Conservation (phyloP, 2,113 vertebrate species). For the Gnathonemus longibarbis region DNA sequence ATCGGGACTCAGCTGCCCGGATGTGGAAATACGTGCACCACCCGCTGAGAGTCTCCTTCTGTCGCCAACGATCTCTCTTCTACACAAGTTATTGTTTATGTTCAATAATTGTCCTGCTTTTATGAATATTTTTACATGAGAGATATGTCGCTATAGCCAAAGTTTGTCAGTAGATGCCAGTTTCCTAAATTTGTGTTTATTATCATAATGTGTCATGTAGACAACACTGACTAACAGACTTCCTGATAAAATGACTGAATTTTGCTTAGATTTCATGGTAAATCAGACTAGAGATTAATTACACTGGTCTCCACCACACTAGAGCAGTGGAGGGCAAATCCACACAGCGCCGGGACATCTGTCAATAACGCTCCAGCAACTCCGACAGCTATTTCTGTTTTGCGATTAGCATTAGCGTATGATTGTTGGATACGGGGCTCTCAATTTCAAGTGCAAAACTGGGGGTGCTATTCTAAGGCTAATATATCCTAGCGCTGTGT, state of each 20-base stretch:
- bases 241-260: neutral
- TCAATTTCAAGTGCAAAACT: neutral
- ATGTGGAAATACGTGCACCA: neutral
- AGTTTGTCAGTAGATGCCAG: neutral
- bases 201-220: neutral
- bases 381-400: neutral
- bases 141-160: neutral
- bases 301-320: neutral
- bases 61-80: neutral
- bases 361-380: neutral
- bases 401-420: neutral
- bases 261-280: neutral
- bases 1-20: neutral
- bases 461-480: neutral
- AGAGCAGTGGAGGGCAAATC: neutral
- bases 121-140: neutral
- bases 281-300: neutral
- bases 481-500: neutral
- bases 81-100: neutral
- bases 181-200: neutral
- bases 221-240: neutral
- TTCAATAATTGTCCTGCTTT: neutral
- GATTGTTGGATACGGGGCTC: neutral
- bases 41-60: neutral
- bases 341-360: neutral